Percentiles rank a stretch among this genome's conserved stretches.
phyloP scores from a whole-genome alignment of 2,797 vertebrate species.

The Urophycis tenuis region DNA sequence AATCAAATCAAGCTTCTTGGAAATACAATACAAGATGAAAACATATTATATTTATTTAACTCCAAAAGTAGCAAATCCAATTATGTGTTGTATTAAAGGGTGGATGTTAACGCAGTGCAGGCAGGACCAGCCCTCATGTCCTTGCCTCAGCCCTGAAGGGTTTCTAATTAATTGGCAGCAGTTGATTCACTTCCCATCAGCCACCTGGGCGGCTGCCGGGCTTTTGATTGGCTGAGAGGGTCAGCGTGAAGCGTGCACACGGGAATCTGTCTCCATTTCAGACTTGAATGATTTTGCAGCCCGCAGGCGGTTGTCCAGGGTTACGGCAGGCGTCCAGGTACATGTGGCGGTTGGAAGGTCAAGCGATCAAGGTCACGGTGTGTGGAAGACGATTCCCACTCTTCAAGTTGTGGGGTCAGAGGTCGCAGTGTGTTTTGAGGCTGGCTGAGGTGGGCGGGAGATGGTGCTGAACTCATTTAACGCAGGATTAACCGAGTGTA shows the following conservation, averaged over 20 bases:
- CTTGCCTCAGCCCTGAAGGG: conserved; percentile 1
- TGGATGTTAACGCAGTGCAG: neutral
- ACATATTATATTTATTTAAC: no score
- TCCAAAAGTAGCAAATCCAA: neutral
- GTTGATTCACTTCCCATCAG: conserved; percentile 33
- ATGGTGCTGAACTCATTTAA: neutral
- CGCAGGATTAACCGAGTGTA: conserved; percentile 2
- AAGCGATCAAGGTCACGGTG: neutral
- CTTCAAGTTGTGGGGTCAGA: neutral
- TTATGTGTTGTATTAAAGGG: conserved; percentile 1
- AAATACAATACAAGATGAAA: neutral
- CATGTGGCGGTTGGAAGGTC: neutral
- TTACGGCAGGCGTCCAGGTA: neutral
- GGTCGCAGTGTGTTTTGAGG: neutral
- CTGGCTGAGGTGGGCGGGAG: neutral
- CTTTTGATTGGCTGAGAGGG: conserved; percentile 38
- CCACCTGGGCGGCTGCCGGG: conserved; percentile 35
- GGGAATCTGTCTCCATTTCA: conserved; percentile 11
- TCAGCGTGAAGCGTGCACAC: neutral
- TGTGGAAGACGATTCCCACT: neutral
- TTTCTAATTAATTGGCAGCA: conserved; percentile 35
- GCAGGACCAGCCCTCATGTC: neutral
- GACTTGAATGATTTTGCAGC: conserved; percentile 25
- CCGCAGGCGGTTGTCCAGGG: neutral
- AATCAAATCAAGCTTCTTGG: neutral